A percentile compares a stretch with the other conserved stretches of the same genome.
phyloP scores from a whole-genome alignment of 2,797 vertebrate genomes.

The Okamejei kenojei region DNA sequence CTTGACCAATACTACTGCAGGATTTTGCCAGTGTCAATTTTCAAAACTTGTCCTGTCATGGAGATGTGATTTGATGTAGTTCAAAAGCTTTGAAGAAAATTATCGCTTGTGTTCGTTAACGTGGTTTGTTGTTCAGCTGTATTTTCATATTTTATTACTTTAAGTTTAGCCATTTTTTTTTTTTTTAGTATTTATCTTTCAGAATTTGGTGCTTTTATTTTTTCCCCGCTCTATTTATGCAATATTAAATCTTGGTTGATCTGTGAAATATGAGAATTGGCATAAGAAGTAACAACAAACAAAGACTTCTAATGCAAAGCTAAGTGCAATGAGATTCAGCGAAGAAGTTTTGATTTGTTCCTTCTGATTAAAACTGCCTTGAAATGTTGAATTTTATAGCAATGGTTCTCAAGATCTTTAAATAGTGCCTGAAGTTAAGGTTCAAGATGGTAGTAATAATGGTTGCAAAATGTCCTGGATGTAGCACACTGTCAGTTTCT shows the following conservation, averaged over 20 bases:
- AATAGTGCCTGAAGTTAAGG: neutral
- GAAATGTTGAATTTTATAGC: neutral
- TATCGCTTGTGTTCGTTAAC: neutral
- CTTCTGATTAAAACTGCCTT: neutral
- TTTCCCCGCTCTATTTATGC: neutral
- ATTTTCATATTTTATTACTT: neutral
- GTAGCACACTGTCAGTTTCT: neutral
- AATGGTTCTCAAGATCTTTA: neutral
- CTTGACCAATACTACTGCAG: neutral
- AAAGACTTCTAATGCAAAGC: too few species aligned
- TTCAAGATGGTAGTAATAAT: neutral
- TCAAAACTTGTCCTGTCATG: neutral
- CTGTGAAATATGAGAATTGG: neutral
- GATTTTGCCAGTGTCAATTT: neutral
- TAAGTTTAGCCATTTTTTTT: neutral
- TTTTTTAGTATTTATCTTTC: neutral
- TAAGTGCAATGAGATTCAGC: neutral
- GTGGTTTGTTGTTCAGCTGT: too few species aligned
- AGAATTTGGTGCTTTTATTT: neutral
- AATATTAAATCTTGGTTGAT: neutral
- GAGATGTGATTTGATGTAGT: neutral
- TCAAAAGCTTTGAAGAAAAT: neutral
- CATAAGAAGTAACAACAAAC: too few species aligned
- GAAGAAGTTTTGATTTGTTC: neutral
- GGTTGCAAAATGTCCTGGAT: neutral